phyloP scores from a whole-genome alignment of 1,140 invertebrate genomes.

The Megathymus violae region DNA sequence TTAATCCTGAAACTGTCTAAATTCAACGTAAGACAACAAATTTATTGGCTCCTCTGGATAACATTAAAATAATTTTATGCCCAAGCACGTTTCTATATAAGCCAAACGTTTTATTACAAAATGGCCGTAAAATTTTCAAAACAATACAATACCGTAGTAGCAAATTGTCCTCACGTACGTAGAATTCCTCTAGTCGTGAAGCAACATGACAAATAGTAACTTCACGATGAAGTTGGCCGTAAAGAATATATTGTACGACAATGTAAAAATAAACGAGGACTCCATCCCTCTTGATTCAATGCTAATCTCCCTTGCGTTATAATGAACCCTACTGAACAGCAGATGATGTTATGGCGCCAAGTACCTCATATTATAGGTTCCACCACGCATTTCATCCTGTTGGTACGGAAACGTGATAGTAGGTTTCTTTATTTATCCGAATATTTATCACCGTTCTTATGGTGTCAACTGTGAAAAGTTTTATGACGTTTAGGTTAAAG shows the following conservation, averaged over 20 bases:
- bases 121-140: constrained; percentile 25
- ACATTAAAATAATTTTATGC: constrained; percentile 26
- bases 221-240: background rate
- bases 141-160: constrained; percentile 15
- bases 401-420: too few relatives aligned
- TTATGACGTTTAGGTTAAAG: too few relatives aligned
- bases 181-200: constrained; percentile 12
- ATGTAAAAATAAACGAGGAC: too few relatives aligned
- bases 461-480: too few relatives aligned
- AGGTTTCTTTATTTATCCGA: too few relatives aligned
- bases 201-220: constrained; percentile 12
- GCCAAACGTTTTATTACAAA: constrained; percentile 31
- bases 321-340: too few relatives aligned
- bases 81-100: constrained; percentile 21
- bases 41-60: background rate
- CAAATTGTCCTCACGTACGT: constrained; percentile 23
- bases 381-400: too few relatives aligned
- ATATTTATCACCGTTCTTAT: too few relatives aligned
- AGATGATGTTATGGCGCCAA: too few relatives aligned
- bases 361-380: too few relatives aligned
- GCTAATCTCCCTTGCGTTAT: too few relatives aligned
- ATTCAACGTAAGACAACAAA: background rate
- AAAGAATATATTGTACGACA: background rate
- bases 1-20: background rate
- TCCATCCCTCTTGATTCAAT: too few relatives aligned